Evolutionary conservation across 2,113 vertebrate genomes (phyloP), one percentile per base, ranked within the genome.

Genomic region (Toxotes chatareus): DNA sequence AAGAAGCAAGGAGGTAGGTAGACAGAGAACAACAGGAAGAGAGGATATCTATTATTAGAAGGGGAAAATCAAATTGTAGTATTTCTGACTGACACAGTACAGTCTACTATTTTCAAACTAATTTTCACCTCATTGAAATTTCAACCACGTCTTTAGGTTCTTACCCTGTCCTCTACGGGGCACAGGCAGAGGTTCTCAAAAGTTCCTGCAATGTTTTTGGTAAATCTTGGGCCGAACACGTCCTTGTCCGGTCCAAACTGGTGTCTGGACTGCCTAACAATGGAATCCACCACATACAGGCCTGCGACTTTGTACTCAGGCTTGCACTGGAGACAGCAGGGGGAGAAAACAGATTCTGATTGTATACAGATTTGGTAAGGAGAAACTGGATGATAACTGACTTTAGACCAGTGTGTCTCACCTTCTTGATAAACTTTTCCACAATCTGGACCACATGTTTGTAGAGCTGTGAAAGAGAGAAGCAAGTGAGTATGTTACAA

Each of bases 391-490:
- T 38, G 2, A 4, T 4, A 38, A 32, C 1, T n/a, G 4, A 36
- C 40, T 32, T 8, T 19, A 53, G 7, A 60, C 0, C 36, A 0
- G 11, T 1, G 14, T 5, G 0, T 12, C 82, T 95, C 94, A 99
- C 98, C 97, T 99, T 99, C 96, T 99, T 99, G 83, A 99, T 97
- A 89, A 99, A 99, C 83, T 99, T 99, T 91, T 99, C 98, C 87
- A 99, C 98, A 94, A 99, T 99, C 93, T 99, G 98, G 92, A 99
- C 98, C 85, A 99, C 98, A 49, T 99, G 98, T 91, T 99, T 99
- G 94, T 99, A 99, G 89, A 99, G 96, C 98, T 99, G 94, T 60
- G 90, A 85, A 46, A 66, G 12, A 85, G 0, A 89, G 47, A 65
- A n/a, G 65, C 10, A 42, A 27, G 8, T 42, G 10, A 80, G 19